Base-by-base conservation (phyloP, 2,113 vertebrate genomes). In the Nematolebias whitei region DNA sequence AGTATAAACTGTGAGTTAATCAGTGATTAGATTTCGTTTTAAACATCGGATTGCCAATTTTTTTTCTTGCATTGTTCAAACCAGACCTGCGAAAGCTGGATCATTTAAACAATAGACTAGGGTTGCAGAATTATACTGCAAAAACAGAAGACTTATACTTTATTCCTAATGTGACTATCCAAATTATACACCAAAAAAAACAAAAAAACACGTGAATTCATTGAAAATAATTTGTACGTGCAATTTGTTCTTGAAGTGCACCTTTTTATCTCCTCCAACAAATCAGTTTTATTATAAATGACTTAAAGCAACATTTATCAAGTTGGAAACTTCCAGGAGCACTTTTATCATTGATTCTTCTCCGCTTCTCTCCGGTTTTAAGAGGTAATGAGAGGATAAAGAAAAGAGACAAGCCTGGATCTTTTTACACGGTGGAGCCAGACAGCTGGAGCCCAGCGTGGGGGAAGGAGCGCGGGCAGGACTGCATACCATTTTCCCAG, bases 391-490 rank as follows among this genome's bases (percentile, higher is more conserved):
- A 85, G 78, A 68, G 83, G 80, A 70, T 88, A 81, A 84, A 85
- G 68, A 80, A 85, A 68, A 83, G 79, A 82, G 83, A 85, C 77
- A 43, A 85, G 80, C 79, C 85, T 92, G 89, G 88, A 93, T 92
- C 91, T 89, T 79, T 87, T 90, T 82, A 82, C 86, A 91, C 84
- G 78, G 24, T 87, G 91, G 58, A 77, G 82, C 90, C 89, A 90
- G 90, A 92, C 83, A 80, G 82, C 84, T 83, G 77, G 84, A 93
- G 85, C 63, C 90, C 88, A 18, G 77, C 70, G 88, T 85, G 85
- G 68, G 48, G 85, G 38, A 74, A 52, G 85, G 76, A 75, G 77
- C 16, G 80, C 18, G 70, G 75, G 70, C 59, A 58, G 80, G 54
- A 45, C 76, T 71, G 23, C 66, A 79, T 74, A 80, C 80, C 79